Conservation (phyloP, 1,140 invertebrate species). For the Philotrypesis tridentata region DNA sequence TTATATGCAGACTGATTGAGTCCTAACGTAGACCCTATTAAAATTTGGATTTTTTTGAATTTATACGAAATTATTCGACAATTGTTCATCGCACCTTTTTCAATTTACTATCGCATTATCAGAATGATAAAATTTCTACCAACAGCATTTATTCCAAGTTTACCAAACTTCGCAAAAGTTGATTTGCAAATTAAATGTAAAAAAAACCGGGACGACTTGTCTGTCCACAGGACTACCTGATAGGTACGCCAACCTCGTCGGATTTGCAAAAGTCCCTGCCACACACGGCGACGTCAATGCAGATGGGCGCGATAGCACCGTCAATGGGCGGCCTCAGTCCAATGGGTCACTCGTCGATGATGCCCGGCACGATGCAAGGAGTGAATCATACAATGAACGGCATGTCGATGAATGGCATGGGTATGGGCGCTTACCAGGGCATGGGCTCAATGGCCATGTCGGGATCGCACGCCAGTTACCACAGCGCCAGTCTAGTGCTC, state of each 20-base stretch:
- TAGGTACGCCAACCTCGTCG: slow-evolving; percentile 67
- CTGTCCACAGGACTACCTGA: slow-evolving; percentile 67
- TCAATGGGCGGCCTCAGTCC: slow-evolving; percentile 70
- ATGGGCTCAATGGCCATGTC: slow-evolving; percentile 69
- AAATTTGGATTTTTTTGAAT: too few species aligned
- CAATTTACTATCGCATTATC: too few species aligned
- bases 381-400: slow-evolving; percentile 70
- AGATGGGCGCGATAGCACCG: slow-evolving; percentile 71
- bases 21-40: too few species aligned
- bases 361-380: slow-evolving; percentile 69
- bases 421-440: slow-evolving; percentile 67
- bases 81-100: too few species aligned
- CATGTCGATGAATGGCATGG: slow-evolving; percentile 73
- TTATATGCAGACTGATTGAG: too few species aligned
- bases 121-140: too few species aligned
- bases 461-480: slow-evolving; percentile 68
- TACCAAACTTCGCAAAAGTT: too few species aligned
- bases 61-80: too few species aligned
- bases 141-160: too few species aligned
- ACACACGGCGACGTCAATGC: slow-evolving; percentile 71
- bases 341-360: slow-evolving; percentile 70
- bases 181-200: neutral
- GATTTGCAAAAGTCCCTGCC: slow-evolving; percentile 71
- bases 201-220: neutral
- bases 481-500: slow-evolving; percentile 68